Conservation (phyloP, 2,888 invertebrate genomes). For the Antheraea assamensis region DNA sequence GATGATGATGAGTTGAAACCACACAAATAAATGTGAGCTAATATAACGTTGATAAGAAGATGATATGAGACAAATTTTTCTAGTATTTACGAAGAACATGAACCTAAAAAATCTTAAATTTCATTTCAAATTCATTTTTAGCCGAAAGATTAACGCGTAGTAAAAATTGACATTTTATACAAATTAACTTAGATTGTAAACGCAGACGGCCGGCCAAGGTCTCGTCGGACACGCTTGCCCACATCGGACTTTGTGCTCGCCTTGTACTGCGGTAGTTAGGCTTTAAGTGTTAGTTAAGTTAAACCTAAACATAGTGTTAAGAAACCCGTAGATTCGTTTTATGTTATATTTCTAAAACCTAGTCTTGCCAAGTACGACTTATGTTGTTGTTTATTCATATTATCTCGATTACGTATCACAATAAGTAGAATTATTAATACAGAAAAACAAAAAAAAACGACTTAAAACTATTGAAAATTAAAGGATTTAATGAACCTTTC, state of each 20-base stretch:
- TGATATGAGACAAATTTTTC: too few species aligned
- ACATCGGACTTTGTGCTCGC: slow-evolving; percentile 43
- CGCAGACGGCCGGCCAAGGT: background rate
- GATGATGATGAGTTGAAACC: too few species aligned
- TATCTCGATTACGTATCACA: background rate
- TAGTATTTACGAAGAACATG: too few species aligned
- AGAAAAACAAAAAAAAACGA: too few species aligned
- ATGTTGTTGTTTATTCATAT: background rate
- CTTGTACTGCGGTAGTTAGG: slow-evolving; percentile 38
- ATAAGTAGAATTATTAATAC: too few species aligned
- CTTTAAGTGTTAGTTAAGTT: slow-evolving; percentile 35
- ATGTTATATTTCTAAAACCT: background rate
- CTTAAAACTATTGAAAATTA: too few species aligned
- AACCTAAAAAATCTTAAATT: background rate
- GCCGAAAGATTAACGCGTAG: background rate
- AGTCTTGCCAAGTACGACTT: background rate
- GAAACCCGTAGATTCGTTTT: background rate
- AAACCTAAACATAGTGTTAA: slow-evolving; percentile 22
- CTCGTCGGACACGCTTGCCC: background rate
- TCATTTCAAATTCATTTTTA: background rate
- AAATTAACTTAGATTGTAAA: slow-evolving; percentile 3
- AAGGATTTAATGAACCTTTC: too few species aligned
- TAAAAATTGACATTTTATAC: slow-evolving; percentile 7
- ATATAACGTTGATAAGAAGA: too few species aligned
- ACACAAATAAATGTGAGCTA: too few species aligned